Evolutionary conservation across 2,888 invertebrate species (phyloP), one percentile per base, ranked within the genome.

Genomic region (Andricus curvator): DNA sequence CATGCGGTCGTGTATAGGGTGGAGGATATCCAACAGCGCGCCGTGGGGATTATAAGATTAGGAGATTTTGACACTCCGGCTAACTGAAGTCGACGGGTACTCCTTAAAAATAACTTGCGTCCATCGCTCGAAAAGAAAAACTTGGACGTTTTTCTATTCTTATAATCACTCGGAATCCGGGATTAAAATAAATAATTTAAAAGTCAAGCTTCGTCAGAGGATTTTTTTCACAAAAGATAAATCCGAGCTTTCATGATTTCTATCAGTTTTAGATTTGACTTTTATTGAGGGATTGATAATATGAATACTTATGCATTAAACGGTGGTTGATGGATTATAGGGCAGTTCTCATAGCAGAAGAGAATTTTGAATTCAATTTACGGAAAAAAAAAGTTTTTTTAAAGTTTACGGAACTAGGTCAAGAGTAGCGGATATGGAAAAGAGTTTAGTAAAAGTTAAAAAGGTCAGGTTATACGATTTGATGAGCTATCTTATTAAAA

Each of bases 41-140:
- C 74, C 33, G n/a, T 74, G 29, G 56, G 74, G 74, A 74, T 74
- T 74, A 74, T 74, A 22, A 56, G 74, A 74, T 74, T 74, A 74
- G 74, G n/a, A 74, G 74, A 74, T 74, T 56, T 74, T 74, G 74
- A 56, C 74, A 74, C 74, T 56, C 74, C 17, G 74, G 51, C 74
- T 74, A 70, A 74, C 74, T 74, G 29, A 74, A 74, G 74, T 74
- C 56, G 74, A 74, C 74, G 74, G 74, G 51, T 33, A 74, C 56
- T 51, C 56, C 51, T 74, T 74, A 74, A 74, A 74, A 74, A 74
- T 74, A 74, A 74, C 74, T 33, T 74, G n/a, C 74, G 67, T 70
- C 44, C 74, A 56, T 37, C 51, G n/a, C 33, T 33, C 13, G 11
- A 74, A 33, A 56, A 70, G 51, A 33, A n/a, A 48, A 48, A 48